A percentile compares a stretch with the other conserved stretches of the same genome.
phyloP scores from a whole-genome alignment of 2,113 vertebrate species.

The Micromys minutus region DNA sequence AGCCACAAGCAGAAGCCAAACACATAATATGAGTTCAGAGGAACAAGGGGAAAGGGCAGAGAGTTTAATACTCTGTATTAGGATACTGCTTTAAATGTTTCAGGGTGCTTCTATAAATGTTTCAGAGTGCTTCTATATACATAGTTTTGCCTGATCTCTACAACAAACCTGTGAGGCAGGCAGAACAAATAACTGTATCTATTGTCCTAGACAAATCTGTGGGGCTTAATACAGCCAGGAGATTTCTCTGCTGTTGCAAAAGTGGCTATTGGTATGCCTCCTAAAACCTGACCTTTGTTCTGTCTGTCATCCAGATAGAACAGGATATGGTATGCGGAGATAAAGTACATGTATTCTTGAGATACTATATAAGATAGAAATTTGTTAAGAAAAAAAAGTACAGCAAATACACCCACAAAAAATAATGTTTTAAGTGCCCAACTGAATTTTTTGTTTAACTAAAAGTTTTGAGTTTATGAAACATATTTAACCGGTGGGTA shows the following conservation, averaged over 20 bases:
- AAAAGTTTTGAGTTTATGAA: background rate
- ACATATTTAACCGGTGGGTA: background rate
- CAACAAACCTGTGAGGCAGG: slow-evolving; percentile 8
- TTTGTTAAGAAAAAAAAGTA: background rate
- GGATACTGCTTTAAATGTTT: background rate
- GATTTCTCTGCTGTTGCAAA: background rate
- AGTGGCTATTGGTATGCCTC: background rate
- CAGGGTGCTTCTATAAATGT: background rate
- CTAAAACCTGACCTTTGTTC: slow-evolving; percentile 18
- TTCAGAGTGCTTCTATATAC: background rate
- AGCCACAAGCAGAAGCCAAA: background rate
- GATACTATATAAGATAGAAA: background rate
- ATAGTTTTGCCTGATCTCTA: slow-evolving; percentile 54
- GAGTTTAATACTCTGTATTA: background rate
- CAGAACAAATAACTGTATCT: slow-evolving; percentile 47
- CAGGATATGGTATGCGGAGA: background rate
- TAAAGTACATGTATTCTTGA: background rate
- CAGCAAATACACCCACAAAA: background rate
- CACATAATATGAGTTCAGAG: background rate
- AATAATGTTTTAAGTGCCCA: background rate
- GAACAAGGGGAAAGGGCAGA: background rate
- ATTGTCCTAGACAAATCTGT: slow-evolving; percentile 38
- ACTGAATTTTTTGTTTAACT: background rate
- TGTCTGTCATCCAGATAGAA: background rate
- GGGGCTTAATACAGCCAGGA: background rate